Evolutionary conservation across 1,140 invertebrate genomes (phyloP).

Genomic region (Lasaia peninsularis): DNA sequence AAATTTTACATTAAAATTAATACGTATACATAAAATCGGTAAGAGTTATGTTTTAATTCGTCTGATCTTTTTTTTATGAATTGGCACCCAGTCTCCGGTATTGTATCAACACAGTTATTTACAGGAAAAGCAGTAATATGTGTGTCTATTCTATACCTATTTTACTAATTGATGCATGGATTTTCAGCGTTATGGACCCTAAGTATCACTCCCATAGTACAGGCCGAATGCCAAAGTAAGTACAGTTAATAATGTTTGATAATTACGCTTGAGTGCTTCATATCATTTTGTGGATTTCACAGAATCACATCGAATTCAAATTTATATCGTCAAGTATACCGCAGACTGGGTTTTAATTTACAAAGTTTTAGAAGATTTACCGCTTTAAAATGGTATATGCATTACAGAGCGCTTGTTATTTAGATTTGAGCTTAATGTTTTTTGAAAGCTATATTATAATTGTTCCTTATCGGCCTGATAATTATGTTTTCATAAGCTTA

Average conservation of each 20-base stretch:
- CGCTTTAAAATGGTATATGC: background rate
- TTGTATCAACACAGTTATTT: slow-evolving; percentile 57
- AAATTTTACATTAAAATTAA: background rate
- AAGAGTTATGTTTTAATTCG: slow-evolving; percentile 22
- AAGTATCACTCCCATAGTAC: slow-evolving; percentile 69
- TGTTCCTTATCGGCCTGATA: no score
- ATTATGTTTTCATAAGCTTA: no score
- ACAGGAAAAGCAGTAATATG: slow-evolving; percentile 37
- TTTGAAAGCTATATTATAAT: no score
- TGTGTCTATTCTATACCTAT: slow-evolving; percentile 35
- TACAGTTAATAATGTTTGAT: slow-evolving; percentile 32
- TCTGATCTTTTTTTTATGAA: slow-evolving; percentile 8
- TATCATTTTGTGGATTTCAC: background rate
- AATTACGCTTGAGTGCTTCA: slow-evolving; percentile 3
- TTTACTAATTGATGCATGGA: slow-evolving; percentile 70
- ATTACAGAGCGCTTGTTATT: background rate
- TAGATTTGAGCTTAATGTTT: no score
- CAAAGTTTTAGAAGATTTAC: slow-evolving; percentile 2
- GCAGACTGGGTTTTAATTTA: slow-evolving; percentile 19
- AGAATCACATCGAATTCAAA: background rate
- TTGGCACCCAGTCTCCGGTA: slow-evolving; percentile 47
- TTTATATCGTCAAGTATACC: background rate
- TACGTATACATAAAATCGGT: background rate
- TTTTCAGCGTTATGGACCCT: slow-evolving; percentile 77
- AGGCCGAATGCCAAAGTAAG: slow-evolving; percentile 77